Conservation (phyloP, 2,797 vertebrate genomes). For the Thunnus albacares region DNA sequence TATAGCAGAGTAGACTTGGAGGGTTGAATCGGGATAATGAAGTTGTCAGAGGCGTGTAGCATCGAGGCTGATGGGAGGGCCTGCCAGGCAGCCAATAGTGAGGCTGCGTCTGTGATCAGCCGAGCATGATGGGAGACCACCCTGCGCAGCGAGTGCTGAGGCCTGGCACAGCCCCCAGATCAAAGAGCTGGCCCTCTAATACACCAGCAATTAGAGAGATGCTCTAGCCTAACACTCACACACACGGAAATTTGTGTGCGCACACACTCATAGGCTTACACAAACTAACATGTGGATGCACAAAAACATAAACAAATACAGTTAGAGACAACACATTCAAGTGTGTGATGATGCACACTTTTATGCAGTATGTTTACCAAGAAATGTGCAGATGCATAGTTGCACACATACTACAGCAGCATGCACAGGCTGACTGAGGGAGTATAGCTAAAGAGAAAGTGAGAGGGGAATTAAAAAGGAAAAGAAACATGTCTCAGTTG, state of each 20-base stretch:
- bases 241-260: conserved; percentile 10
- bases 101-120: conserved; percentile 87
- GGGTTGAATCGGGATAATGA: conserved; percentile 90
- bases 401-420: neutral
- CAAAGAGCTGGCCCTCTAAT: conserved; percentile 87
- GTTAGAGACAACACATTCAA: neutral
- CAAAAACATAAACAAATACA: conserved; percentile 32
- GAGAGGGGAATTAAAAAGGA: conserved; percentile 8
- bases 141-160: conserved; percentile 86
- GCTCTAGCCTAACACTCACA: conserved; percentile 48
- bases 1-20: conserved; percentile 74
- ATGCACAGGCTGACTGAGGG: neutral
- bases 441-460: neutral
- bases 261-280: neutral
- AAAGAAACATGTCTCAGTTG: conserved; percentile 10
- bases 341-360: neutral
- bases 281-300: conserved; percentile 35
- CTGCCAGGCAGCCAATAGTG: conserved; percentile 88
- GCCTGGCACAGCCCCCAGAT: conserved; percentile 84
- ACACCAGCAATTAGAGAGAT: conserved; percentile 84
- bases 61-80: conserved; percentile 88
- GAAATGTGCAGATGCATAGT: neutral
- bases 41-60: conserved; percentile 93
- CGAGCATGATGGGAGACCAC: conserved; percentile 94
- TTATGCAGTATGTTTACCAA: neutral